Evolutionary conservation across 2,113 vertebrate species (phyloP).

Genomic region (Equus przewalskii): DNA sequence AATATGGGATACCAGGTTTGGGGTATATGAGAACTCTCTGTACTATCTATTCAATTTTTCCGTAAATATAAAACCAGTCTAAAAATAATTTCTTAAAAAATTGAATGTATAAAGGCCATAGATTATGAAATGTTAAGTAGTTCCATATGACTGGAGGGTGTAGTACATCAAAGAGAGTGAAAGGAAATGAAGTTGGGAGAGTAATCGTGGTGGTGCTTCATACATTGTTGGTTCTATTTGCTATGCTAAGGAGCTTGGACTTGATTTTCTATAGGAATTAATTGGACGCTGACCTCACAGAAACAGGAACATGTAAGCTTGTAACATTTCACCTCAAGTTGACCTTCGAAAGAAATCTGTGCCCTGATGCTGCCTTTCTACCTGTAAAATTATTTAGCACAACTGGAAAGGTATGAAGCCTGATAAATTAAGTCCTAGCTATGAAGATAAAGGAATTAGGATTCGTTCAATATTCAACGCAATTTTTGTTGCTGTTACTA

Average conservation of each 20-base stretch:
- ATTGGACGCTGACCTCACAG: constrained; percentile 2
- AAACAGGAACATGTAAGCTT: background rate
- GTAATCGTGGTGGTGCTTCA: background rate
- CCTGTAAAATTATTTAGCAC: constrained; percentile 1
- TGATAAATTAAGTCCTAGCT: background rate
- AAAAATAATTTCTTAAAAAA: background rate
- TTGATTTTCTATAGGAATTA: constrained; percentile 37
- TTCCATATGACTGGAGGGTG: background rate
- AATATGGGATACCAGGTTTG: background rate
- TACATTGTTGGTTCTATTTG: background rate
- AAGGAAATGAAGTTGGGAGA: constrained; percentile 47
- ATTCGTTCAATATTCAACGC: background rate
- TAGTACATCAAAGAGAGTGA: background rate
- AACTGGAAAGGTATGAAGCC: background rate
- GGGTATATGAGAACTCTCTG: background rate
- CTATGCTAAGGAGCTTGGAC: background rate
- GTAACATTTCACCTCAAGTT: background rate
- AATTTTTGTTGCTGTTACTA: background rate
- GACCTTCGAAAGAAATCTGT: background rate
- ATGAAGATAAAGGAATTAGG: background rate
- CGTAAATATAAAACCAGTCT: background rate
- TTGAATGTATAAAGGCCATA: background rate
- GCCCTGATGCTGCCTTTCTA: background rate
- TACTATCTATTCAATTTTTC: background rate
- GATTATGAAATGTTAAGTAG: constrained; percentile 53